Evolutionary conservation across 2,888 invertebrate species (phyloP).

Genomic region (Listrodromus nycthemerus): DNA sequence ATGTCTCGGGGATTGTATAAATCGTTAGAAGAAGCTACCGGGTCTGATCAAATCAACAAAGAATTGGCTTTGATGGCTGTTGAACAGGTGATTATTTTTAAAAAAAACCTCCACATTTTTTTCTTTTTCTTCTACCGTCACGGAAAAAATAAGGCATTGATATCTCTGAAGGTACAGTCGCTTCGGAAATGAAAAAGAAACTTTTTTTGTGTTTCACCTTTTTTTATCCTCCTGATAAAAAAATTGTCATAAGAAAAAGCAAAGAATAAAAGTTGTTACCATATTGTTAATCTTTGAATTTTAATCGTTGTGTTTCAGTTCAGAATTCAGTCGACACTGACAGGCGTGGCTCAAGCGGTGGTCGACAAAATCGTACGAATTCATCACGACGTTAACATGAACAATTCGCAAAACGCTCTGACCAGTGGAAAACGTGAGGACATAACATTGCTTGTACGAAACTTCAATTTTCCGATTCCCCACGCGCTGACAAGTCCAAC

Average conservation of each 20-base stretch:
- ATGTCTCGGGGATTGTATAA: slow-evolving; percentile 95
- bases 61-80: slow-evolving; percentile 92
- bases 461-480: slow-evolving; percentile 93
- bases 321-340: slow-evolving; percentile 91
- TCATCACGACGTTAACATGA: slow-evolving; percentile 92
- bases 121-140: not conserved
- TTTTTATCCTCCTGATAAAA: too few species aligned
- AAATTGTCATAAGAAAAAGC: too few species aligned
- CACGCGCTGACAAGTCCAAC: slow-evolving; percentile 87
- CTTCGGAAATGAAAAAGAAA: not conserved
- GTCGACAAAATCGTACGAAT: slow-evolving; percentile 93
- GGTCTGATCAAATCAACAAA: slow-evolving; percentile 92
- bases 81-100: slow-evolving; percentile 88
- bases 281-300: slow-evolving; percentile 31
- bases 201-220: not conserved
- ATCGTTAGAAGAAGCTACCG: slow-evolving; percentile 92
- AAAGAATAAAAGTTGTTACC: too few species aligned
- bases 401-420: slow-evolving; percentile 84
- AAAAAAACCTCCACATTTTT: not conserved
- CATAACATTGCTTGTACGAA: slow-evolving; percentile 93
- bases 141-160: slow-evolving; percentile 1
- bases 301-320: slow-evolving; percentile 86
- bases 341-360: slow-evolving; percentile 93
- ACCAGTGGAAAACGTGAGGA: slow-evolving; percentile 90
- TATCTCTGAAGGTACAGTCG: not conserved